Percentiles rank a stretch among this genome's conserved stretches.
Evolutionary conservation across 2,888 invertebrate species (phyloP).

Genomic region (Noctua janthe): DNA sequence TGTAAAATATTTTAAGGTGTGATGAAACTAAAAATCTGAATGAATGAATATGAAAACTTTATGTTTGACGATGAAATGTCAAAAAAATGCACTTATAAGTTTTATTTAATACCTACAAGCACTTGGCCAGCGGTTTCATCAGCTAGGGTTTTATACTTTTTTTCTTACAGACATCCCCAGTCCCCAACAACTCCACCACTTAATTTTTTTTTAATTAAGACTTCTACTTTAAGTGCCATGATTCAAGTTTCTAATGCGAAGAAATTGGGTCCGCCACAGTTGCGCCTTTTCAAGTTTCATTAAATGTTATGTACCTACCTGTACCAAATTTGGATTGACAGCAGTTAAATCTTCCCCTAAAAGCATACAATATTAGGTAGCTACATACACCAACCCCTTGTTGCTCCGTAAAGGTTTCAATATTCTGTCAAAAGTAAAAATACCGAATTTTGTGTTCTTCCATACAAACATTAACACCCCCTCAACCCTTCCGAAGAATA

Average conservation of each 20-base stretch:
- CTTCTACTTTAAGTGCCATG: background rate
- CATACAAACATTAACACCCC: background rate
- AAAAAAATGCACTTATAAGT: no score
- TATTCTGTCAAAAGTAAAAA: background rate
- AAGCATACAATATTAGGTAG: background rate
- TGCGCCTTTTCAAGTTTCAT: background rate
- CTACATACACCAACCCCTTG: background rate
- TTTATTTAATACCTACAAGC: no score
- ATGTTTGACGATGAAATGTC: no score
- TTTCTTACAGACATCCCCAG: no score
- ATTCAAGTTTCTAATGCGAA: background rate
- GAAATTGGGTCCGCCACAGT: background rate
- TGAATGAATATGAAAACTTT: no score
- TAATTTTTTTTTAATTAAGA: no score
- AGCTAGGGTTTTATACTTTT: no score
- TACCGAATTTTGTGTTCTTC: no score
- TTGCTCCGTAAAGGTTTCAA: background rate
- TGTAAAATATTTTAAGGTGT: no score
- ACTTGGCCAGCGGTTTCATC: no score
- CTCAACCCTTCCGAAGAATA: background rate
- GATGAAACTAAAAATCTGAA: no score
- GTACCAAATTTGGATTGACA: background rate
- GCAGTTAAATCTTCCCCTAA: background rate
- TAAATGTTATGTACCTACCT: background rate
- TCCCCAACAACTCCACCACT: no score